A percentile compares a stretch with the other conserved stretches of the same genome.
Evolutionary conservation across 30 jellyfish, hydroid and myxozoan species (phyloP).

Genomic region (Aurelia sp.): DNA sequence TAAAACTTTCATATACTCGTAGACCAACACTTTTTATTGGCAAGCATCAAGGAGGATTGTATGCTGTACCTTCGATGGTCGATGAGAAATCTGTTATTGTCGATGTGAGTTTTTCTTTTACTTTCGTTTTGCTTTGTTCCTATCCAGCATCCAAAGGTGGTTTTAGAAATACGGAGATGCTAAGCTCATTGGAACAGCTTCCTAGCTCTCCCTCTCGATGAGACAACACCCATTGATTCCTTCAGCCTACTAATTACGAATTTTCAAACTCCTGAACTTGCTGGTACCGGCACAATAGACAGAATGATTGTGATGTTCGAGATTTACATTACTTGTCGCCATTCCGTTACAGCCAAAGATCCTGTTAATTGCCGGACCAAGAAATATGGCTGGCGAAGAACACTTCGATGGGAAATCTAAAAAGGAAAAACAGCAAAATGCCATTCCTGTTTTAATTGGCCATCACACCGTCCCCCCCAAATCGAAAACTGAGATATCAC

Average conservation of each 20-base stretch:
- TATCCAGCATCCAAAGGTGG: too few species aligned
- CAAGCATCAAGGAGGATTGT: constrained; percentile 89
- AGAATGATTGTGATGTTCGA: too few species aligned
- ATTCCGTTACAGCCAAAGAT: constrained; percentile 86
- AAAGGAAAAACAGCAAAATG: constrained; percentile 61
- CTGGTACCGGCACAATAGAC: too few species aligned
- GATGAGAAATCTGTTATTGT: constrained; percentile 91
- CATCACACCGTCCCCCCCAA: constrained; percentile 95
- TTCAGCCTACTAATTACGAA: too few species aligned
- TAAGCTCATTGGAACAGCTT: too few species aligned
- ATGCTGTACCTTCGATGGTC: constrained; percentile 97
- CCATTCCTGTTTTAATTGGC: constrained; percentile 97
- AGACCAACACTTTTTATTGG: constrained; percentile 99
- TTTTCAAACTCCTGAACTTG: too few species aligned
- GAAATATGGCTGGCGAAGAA: constrained; percentile 53
- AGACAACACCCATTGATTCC: too few species aligned
- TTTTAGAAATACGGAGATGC: too few species aligned
- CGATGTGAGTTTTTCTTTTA: constrained; percentile 73
- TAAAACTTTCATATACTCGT: not conserved
- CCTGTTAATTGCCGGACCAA: constrained; percentile 94
- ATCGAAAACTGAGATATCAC: constrained; percentile 73
- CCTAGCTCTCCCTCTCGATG: too few species aligned
- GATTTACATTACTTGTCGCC: too few species aligned
- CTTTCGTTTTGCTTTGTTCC: too few species aligned
- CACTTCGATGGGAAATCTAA: constrained; percentile 23